A percentile compares a stretch with the other conserved stretches of the same genome.
Evolutionary conservation across 2,888 invertebrate species (phyloP).

Genomic region (Clivina fossor): DNA sequence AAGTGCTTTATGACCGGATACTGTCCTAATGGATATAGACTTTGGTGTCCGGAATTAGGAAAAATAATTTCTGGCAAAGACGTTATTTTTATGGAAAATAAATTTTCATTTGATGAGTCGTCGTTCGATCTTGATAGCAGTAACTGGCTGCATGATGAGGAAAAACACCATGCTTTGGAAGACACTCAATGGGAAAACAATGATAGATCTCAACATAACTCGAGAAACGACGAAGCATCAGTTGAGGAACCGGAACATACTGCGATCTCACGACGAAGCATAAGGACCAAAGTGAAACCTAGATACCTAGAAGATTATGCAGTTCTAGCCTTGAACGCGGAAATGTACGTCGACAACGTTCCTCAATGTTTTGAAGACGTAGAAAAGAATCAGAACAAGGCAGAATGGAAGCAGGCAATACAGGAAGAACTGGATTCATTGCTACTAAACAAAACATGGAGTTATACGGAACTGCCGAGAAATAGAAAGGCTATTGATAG

Average conservation of each 20-base stretch:
- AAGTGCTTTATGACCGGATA: conserved; percentile 36
- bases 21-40: conserved; percentile 37
- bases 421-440: conserved; percentile 13
- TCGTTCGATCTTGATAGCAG: too few relatives aligned
- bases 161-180: neutral
- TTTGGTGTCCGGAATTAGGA: conserved; percentile 14
- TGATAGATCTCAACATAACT: too few relatives aligned
- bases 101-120: conserved; percentile 13
- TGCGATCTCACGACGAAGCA: neutral
- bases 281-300: neutral
- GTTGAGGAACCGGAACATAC: neutral
- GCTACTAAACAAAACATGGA: conserved; percentile 24
- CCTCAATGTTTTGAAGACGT: conserved; percentile 7
- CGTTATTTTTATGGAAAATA: too few relatives aligned
- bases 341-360: conserved; percentile 18
- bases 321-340: conserved; percentile 3
- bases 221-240: conserved; percentile 4
- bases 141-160: neutral
- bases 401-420: conserved; percentile 7
- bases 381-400: neutral
- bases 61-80: conserved; percentile 6
- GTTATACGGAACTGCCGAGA: conserved; percentile 5
- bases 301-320: conserved; percentile 14
- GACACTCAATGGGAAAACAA: too few relatives aligned
- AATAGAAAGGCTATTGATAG: conserved; percentile 23